A percentile compares a stretch with the other conserved stretches of the same genome.
Evolutionary conservation across 2,888 invertebrate genomes (phyloP).

Genomic region (Helicoverpa assulta): DNA sequence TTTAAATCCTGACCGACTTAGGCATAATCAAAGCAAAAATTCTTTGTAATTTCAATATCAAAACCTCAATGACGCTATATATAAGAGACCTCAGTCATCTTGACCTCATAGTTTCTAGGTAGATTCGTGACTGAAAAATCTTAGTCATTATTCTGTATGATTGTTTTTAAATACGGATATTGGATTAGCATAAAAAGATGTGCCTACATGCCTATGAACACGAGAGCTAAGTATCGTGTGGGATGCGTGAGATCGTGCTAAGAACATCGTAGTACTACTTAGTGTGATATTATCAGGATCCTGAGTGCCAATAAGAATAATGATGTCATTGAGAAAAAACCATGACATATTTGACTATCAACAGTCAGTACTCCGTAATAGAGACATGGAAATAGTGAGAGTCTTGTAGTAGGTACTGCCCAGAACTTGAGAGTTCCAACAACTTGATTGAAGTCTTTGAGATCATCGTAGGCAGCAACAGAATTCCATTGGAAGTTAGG

Average conservation of each 20-base stretch:
- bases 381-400: too few species aligned
- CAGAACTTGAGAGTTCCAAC: too few species aligned
- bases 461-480: too few species aligned
- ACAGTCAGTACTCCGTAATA: too few species aligned
- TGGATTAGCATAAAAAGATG: constrained; percentile 53
- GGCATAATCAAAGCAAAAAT: constrained; percentile 25
- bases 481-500: too few species aligned
- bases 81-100: constrained; percentile 42
- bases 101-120: constrained; percentile 61
- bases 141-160: constrained; percentile 54
- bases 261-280: constrained; percentile 2
- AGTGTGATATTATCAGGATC: background rate
- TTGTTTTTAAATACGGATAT: constrained; percentile 59
- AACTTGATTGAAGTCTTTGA: too few species aligned
- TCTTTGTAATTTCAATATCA: constrained; percentile 38
- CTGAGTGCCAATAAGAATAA: background rate
- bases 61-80: constrained; percentile 55
- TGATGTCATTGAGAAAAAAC: background rate
- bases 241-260: constrained; percentile 41
- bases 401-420: too few species aligned
- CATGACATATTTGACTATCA: background rate
- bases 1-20: background rate
- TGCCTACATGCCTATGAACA: constrained; percentile 20
- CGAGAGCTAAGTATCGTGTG: constrained; percentile 17
- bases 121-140: constrained; percentile 62